Base-by-base conservation (phyloP, 2,113 vertebrate genomes). In the Alectura lathami region DNA sequence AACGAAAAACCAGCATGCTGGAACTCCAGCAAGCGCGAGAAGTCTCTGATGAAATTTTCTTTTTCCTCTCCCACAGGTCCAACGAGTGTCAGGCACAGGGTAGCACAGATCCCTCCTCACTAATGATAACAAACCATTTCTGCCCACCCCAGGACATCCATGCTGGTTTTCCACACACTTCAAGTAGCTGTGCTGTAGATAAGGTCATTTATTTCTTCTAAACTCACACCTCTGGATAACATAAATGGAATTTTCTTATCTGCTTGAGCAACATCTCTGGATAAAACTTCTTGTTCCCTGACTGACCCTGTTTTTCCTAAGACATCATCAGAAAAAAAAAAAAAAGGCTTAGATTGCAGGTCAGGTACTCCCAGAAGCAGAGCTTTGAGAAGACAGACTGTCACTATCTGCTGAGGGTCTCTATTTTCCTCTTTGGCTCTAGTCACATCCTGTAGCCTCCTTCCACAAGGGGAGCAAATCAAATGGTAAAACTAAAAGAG, bases 381-480 rank as follows among this genome's bases (percentile, higher is more conserved):
- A 66, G n/a, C 45, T 48, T 2, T 6, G 50, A 45, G 69, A 24
- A 32, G 20, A 26, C 26, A 73, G 22, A 7, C 1, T 17, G 34
- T 1, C 48, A 11, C 30, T 14, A 5, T 5, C 56, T 83, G 66
- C 50, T 13, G 2, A 67, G 27, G 16, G 53, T 76, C 13, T 64
- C 34, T 21, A 1, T 32, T 45, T n/a, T 23, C 13, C 18, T 32
- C 48, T 42, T 27, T 2, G 38, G 8, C 50, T 38, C 42, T 38
- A 42, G n/a, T 62, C 72, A 51, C 34, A 72, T 8, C 47, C 60
- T 8, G 12, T 5, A 53, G 57, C 45, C 50, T 67, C 59, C 10
- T 40, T 7, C 24, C 54, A n/a, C 0, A 0, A 15, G 29, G 5
- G 24, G 7, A 43, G 29, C 67, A 62, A 24, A 70, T 63, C n/a